A percentile compares a stretch with the other conserved stretches of the same genome.
Conservation (phyloP, 2,113 vertebrate species). For the Sylvia atricapilla region DNA sequence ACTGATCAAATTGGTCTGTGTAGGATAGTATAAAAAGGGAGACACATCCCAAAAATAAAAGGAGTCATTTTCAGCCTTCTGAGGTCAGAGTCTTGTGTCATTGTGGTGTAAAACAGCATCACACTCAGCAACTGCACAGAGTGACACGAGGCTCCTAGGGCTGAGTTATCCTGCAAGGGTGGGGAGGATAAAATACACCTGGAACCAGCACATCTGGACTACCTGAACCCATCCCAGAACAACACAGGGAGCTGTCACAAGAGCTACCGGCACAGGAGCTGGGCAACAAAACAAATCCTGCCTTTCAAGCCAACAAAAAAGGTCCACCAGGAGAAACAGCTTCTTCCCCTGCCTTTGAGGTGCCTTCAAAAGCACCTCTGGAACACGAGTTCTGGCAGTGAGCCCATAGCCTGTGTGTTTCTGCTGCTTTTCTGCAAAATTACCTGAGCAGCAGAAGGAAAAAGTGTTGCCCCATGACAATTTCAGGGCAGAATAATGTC, state of each 20-base stretch:
- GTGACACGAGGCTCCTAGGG: fast-evolving
- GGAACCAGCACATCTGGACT: background rate
- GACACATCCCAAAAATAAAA: too few relatives aligned
- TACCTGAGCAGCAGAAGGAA: background rate
- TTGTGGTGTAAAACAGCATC: too few relatives aligned
- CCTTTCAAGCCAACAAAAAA: background rate
- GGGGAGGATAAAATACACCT: background rate
- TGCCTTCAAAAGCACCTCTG: background rate
- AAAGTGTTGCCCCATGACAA: background rate
- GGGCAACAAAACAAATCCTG: background rate
- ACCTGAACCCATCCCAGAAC: background rate
- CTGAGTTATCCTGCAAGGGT: fast-evolving
- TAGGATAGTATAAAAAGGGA: too few relatives aligned
- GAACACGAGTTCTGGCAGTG: background rate
- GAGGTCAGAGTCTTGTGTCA: too few relatives aligned
- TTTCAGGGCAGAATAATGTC: background rate
- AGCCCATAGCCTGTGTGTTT: background rate
- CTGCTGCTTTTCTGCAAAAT: background rate
- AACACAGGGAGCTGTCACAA: background rate
- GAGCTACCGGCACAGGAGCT: background rate
- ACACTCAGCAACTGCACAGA: background rate
- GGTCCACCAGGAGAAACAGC: background rate
- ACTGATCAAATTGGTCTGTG: too few relatives aligned
- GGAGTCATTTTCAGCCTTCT: too few relatives aligned
- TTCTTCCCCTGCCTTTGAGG: background rate